phyloP scores from a whole-genome alignment of 2,888 invertebrate species.

The Ypsolopha scabrella region DNA sequence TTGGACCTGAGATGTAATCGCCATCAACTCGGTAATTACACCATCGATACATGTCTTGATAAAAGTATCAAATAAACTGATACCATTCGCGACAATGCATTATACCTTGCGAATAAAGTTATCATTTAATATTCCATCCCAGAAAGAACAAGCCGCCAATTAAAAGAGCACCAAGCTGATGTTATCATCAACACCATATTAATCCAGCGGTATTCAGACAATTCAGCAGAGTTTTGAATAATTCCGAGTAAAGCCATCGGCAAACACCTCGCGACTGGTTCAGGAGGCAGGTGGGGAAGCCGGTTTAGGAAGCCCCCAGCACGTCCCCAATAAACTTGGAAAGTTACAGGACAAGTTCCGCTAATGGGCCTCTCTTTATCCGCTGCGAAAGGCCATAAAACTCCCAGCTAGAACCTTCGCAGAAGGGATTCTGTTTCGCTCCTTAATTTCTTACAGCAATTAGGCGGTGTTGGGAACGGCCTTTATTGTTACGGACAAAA shows the following conservation, averaged over 20 bases:
- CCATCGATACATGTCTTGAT: too few species aligned
- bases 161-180: neutral
- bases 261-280: constrained; percentile 7
- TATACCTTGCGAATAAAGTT: too few species aligned
- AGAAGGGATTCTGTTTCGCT: neutral
- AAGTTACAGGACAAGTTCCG: constrained; percentile 38
- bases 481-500: neutral
- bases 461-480: neutral
- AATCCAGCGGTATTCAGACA: neutral
- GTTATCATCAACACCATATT: neutral
- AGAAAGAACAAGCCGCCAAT: neutral
- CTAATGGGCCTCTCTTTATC: constrained; percentile 21
- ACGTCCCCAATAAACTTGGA: constrained; percentile 30
- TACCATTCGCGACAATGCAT: too few species aligned
- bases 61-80: too few species aligned
- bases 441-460: neutral
- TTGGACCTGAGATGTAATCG: too few species aligned
- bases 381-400: constrained; percentile 5
- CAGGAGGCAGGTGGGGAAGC: constrained; percentile 39
- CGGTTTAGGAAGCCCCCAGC: constrained; percentile 27
- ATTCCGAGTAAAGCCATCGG: neutral
- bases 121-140: too few species aligned
- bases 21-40: too few species aligned
- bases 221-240: neutral
- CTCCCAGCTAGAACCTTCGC: neutral